Base-by-base conservation (phyloP, 2,888 invertebrate genomes). In the Acanthosepion pharaonis region DNA sequence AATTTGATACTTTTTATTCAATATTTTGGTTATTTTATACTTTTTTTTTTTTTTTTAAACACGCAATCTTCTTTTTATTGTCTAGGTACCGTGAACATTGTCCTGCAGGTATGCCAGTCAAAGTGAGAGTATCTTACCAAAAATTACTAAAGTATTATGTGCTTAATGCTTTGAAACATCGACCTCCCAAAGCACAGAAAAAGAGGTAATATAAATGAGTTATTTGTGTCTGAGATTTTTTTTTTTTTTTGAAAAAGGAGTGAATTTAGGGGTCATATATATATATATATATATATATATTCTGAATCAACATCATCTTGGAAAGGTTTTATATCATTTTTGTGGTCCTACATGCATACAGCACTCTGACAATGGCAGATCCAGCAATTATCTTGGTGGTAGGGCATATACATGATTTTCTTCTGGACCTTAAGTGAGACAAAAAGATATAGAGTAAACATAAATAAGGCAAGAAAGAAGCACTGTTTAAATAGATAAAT, bases 51-150 rank as follows among this genome's bases (percentile, higher is more conserved):
- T 25, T 49, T 33, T 28, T 49, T 11, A 28, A 92, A 92, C 25
- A n/a, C 8, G 33, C 25, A 28, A 51, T n/a, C 15, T 92, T 49
- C 78, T 94, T 93, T 5, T 94, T 94, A 28, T 92, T 23, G 51
- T 95, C 18, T 95, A 96, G 96, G 96, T 97, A 97, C 95, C 96
- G 97, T 95, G 98, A 98, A 95, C 98, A 98, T 96, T 98, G 98
- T 95, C 98, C 98, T 20, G 96, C 97, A 15, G 97, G 96, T n/a
- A 97, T 97, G 98, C 99, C 99, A 0, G 99, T 99, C 0, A 99
- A 99, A 98, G 99, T 99, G 78, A 98, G 99, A 95, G 99, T 99
- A 64, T 99, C 99, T 94, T 99, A 99, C 97, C 99, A 99, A 97
- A 99, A 99, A 97, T 98, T 99, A 78, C 98, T 99, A 94, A 99